Evolutionary conservation across 92 coral and sea anemone genomes (phyloP), one percentile per base, ranked within the genome.

Genomic region (Porites rus): DNA sequence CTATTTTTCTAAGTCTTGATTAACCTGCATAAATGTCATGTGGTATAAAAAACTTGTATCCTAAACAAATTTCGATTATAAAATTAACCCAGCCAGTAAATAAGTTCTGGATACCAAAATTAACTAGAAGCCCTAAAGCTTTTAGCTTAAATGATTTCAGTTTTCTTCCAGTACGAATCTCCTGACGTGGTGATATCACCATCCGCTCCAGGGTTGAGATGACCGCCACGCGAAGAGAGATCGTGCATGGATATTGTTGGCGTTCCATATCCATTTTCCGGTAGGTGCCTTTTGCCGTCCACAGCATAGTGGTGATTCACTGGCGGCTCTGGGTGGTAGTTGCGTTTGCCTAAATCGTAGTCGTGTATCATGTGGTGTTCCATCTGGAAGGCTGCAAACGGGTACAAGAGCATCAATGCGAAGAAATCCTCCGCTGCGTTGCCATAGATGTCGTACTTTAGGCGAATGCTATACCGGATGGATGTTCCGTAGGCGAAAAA

Each of bases 401-500:
- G 91, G 79, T 91, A 91, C 74, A 82, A 12, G 68, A 90, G 58
- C 79, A 91, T 81, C 63, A 91, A 91, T 13, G 94, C 94, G 18
- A 88, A 81, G 87, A 89, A 89, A 91, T 91, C 94, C 31, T 91
- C 94, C 19, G 83, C 80, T 70, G 78, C 72, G 65, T 89, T 91
- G 0, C 94, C 94, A 66, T 79, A 19, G 74, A 91, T 91, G 38
- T 65, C 38, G 87, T 61, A 74, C 76, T 62, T 77, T 19, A 76
- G 81, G 11, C 91, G 95, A 22, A 86, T 86, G 52, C 76, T 52
- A 70, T 87, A 86, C 11, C 98, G 96, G 60, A 95, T 89, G 38
- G 94, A 93, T 13, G 94, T 90, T 50, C 91, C 87, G 74, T 96
- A 96, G 68, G 93, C 91, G 74, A 96, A 87, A 86, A 96, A 96